A percentile compares a stretch with the other conserved stretches of the same genome.
phyloP scores from a whole-genome alignment of 2,113 vertebrate species.

The Prunella himalayana region DNA sequence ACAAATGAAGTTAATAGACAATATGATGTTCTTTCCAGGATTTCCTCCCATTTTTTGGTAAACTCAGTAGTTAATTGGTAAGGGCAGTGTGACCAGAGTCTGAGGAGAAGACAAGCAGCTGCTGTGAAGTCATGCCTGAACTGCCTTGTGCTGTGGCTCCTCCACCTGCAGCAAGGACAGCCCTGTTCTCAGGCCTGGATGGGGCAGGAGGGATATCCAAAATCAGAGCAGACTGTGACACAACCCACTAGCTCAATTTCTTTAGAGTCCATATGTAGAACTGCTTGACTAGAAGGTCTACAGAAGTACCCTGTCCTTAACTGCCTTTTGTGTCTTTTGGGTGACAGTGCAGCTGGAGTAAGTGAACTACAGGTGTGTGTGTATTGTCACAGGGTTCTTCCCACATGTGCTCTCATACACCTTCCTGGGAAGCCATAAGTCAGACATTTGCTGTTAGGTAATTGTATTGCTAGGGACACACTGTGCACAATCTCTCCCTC shows the following conservation, averaged over 20 bases:
- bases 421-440: neutral
- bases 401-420: neutral
- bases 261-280: neutral
- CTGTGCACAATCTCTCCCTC: neutral
- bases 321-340: neutral
- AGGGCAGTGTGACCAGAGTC: neutral
- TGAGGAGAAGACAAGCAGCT: neutral
- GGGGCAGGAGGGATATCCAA: accelerated
- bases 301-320: neutral
- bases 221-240: neutral
- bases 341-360: neutral
- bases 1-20: neutral
- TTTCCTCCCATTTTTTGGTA: neutral
- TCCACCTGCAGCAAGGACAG: neutral
- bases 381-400: neutral
- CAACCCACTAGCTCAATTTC: neutral
- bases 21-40: neutral
- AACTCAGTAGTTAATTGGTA: neutral
- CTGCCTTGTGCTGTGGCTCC: neutral
- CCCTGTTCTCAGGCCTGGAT: neutral
- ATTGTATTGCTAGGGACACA: neutral
- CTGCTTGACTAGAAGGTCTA: neutral
- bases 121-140: neutral
- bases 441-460: neutral
- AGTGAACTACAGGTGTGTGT: accelerated